phyloP scores from a whole-genome alignment of 2,797 vertebrate species.

The Pelochelys cantorii region DNA sequence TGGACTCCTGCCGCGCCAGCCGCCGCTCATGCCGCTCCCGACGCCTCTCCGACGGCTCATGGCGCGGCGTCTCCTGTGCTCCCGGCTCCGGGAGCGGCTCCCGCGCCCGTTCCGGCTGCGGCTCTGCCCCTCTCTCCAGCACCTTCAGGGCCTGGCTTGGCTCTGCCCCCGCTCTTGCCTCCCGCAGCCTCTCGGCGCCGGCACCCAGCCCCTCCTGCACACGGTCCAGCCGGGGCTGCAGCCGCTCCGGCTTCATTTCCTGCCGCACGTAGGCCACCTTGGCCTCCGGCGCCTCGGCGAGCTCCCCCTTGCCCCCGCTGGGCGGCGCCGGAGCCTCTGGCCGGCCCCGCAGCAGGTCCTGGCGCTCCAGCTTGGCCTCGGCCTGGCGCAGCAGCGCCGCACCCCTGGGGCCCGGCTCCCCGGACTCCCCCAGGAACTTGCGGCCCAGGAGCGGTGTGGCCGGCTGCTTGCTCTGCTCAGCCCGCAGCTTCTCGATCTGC shows the following conservation, averaged over 20 bases:
- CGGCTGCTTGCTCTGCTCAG: constrained; percentile 90
- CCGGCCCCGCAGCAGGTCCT: constrained; percentile 59
- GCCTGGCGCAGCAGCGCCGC: constrained; percentile 84
- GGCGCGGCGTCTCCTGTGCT: constrained; percentile 81
- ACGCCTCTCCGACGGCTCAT: constrained; percentile 63
- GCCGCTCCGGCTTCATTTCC: constrained; percentile 90
- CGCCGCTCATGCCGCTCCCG: constrained; percentile 80
- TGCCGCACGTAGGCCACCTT: constrained; percentile 86
- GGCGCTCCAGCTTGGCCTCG: constrained; percentile 77
- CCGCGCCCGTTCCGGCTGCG: constrained; percentile 48
- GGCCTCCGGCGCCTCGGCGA: constrained; percentile 76
- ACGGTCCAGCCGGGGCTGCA: constrained; percentile 89
- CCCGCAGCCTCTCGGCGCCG: constrained; percentile 69
- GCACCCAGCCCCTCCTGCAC: constrained; percentile 80
- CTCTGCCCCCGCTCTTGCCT: constrained; percentile 47
- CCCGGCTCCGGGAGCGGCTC: constrained; percentile 77
- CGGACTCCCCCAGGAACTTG: constrained; percentile 91
- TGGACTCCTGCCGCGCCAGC: constrained; percentile 90
- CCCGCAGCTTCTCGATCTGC: constrained; percentile 92
- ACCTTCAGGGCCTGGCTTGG: background rate
- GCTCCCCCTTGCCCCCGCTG: constrained; percentile 70
- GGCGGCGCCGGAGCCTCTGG: constrained; percentile 70
- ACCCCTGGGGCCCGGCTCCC: constrained; percentile 80
- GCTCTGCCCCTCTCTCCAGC: constrained; percentile 71
- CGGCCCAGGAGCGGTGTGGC: constrained; percentile 91